These are phyloP conservation scores for Meloidogyne exigua DNA, from an alignment of 1,140 invertebrate species.

Conservation along the genomic window DNA sequence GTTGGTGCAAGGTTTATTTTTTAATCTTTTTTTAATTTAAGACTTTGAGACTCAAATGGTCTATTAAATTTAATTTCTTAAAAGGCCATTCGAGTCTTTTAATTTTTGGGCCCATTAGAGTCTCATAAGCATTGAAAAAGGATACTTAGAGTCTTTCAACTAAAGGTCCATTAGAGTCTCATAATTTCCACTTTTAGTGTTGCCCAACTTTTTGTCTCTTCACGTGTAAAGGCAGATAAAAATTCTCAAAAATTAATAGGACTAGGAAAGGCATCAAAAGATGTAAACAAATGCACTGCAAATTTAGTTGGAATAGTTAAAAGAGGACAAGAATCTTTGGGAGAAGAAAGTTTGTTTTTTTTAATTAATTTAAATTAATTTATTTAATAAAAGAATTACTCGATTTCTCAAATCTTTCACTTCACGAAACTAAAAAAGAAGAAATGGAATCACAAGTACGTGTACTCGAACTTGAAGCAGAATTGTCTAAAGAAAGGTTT, in stretches of 20 bases:
- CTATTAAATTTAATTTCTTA: neutral
- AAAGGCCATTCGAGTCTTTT: neutral
- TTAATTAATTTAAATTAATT: neutral
- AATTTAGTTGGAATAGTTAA: constrained; percentile 88
- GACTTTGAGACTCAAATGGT: too few species aligned
- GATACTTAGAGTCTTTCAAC: too few species aligned
- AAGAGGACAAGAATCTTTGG: constrained; percentile 79
- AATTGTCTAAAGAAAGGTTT: constrained; percentile 82
- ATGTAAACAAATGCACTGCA: constrained; percentile 83
- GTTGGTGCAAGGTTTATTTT: constrained; percentile 81
- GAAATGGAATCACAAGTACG: constrained; percentile 83
- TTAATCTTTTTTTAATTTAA: neutral
- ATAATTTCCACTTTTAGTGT: constrained; percentile 67
- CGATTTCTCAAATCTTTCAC: constrained; percentile 81
- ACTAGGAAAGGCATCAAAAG: constrained; percentile 79
- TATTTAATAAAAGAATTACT: constrained; percentile 75
- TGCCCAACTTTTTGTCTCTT: constrained; percentile 91
- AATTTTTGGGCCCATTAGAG: neutral
- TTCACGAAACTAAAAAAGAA: constrained; percentile 87
- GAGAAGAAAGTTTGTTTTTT: constrained; percentile 74
- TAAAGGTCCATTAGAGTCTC: neutral
- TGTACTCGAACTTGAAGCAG: constrained; percentile 85
- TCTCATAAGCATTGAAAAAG: too few species aligned
- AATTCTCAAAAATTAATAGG: constrained; percentile 76
- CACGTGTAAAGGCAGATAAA: constrained; percentile 82